phyloP scores from a whole-genome alignment of 2,113 vertebrate species.

The Zeus faber region DNA sequence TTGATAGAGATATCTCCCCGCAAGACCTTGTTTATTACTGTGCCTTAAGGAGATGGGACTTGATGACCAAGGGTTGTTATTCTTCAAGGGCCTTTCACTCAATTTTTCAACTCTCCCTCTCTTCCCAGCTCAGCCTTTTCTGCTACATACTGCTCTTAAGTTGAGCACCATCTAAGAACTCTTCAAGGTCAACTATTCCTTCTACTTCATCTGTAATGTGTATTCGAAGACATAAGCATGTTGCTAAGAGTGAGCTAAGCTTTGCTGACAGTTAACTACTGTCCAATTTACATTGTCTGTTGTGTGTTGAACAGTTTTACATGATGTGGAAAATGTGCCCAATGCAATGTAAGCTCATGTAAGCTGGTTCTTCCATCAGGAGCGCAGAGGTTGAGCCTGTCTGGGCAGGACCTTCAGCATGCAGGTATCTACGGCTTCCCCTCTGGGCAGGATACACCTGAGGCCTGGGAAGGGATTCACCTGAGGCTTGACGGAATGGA shows the following conservation, averaged over 20 bases:
- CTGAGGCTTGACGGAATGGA: not conserved
- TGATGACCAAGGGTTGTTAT: too few relatives aligned
- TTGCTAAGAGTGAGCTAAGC: not conserved
- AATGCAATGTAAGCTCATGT: not conserved
- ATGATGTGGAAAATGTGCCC: constrained; percentile 27
- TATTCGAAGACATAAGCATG: too few relatives aligned
- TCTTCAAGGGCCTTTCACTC: too few relatives aligned
- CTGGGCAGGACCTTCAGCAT: constrained; percentile 5
- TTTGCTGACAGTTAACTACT: not conserved
- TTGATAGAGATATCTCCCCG: too few relatives aligned
- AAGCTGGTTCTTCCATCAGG: not conserved
- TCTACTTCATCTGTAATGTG: too few relatives aligned
- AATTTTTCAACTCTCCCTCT: too few relatives aligned
- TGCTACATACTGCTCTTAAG: too few relatives aligned
- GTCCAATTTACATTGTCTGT: not conserved
- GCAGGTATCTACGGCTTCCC: not conserved
- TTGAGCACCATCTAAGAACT: too few relatives aligned
- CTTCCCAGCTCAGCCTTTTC: too few relatives aligned
- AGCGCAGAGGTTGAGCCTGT: not conserved
- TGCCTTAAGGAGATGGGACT: too few relatives aligned
- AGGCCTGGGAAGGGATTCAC: not conserved
- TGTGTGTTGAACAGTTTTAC: not conserved
- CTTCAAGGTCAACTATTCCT: too few relatives aligned
- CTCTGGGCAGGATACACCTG: not conserved
- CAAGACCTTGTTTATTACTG: too few relatives aligned